These are phyloP conservation scores for Andrena camellia DNA, from an alignment of 2,888 invertebrate genomes.

Conservation along the genomic window DNA sequence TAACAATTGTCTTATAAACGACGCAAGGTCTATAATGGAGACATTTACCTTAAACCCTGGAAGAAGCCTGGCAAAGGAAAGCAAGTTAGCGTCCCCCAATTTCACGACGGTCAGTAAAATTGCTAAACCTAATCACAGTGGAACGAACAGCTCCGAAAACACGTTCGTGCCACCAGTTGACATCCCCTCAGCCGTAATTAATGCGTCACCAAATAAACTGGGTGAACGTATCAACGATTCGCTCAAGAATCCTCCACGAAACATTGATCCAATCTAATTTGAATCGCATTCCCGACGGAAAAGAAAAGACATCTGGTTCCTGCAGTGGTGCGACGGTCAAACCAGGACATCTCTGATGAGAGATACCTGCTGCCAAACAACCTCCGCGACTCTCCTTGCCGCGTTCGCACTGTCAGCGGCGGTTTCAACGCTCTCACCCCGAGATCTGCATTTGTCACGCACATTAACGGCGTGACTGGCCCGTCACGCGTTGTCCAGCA, in stretches of 20 bases:
- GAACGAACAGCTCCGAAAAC: background rate
- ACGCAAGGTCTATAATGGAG: background rate
- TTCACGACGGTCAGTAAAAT: background rate
- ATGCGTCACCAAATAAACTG: slow-evolving; percentile 29
- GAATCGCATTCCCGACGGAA: slow-evolving; percentile 13
- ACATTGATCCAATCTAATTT: slow-evolving; percentile 27
- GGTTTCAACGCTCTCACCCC: slow-evolving; percentile 37
- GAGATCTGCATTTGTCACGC: slow-evolving; percentile 48
- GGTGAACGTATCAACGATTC: slow-evolving; percentile 7
- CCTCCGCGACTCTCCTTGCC: slow-evolving; percentile 14
- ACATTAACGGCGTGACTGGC: slow-evolving; percentile 40
- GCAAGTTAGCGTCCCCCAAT: background rate
- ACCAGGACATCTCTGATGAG: slow-evolving; percentile 34
- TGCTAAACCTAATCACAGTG: background rate
- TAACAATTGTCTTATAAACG: no score
- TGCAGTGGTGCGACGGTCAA: slow-evolving; percentile 15
- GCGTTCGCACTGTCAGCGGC: slow-evolving; percentile 24
- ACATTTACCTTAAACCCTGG: background rate
- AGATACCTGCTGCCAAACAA: slow-evolving; percentile 29
- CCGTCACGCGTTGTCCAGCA: slow-evolving; percentile 14
- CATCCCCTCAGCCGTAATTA: slow-evolving; percentile 12
- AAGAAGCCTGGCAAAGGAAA: background rate
- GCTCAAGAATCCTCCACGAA: slow-evolving; percentile 1
- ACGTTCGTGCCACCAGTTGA: slow-evolving; percentile 8
- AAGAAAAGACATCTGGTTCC: slow-evolving; percentile 31